These are phyloP conservation scores for Microtus oregoni DNA, from an alignment of 2,113 vertebrate genomes.

Conservation along the genomic window DNA sequence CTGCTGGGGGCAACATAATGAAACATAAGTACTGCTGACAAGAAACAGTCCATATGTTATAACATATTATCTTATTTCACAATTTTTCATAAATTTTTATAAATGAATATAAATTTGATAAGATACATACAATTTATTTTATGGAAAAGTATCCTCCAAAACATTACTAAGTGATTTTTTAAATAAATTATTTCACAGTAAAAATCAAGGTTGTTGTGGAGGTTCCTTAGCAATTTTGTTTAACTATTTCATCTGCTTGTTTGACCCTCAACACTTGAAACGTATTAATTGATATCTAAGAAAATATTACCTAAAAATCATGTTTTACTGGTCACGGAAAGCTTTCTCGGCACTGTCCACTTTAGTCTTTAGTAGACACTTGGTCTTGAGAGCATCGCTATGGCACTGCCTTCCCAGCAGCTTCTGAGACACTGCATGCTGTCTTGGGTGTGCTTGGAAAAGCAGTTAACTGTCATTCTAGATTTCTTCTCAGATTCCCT, in stretches of 20 bases:
- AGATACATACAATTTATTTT: background rate
- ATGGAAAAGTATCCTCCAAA: background rate
- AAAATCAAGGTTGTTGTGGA: background rate
- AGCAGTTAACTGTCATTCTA: slow-evolving; percentile 67
- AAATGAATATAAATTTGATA: background rate
- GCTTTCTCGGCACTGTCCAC: background rate
- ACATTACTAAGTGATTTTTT: background rate
- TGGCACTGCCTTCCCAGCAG: slow-evolving; percentile 57
- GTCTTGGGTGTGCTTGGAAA: slow-evolving; percentile 33
- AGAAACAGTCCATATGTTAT: background rate
- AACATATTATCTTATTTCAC: background rate
- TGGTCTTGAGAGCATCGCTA: slow-evolving; percentile 1
- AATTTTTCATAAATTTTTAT: background rate
- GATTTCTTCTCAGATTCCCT: slow-evolving; percentile 67
- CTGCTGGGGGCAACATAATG: background rate
- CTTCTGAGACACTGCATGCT: slow-evolving; percentile 49
- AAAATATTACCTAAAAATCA: background rate
- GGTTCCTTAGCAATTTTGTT: background rate
- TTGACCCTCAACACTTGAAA: background rate
- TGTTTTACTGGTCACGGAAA: background rate
- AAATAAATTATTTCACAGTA: background rate
- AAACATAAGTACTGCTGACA: background rate
- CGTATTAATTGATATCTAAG: background rate
- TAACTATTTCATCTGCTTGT: background rate
- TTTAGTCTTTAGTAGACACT: background rate